Base-by-base conservation (phyloP, 2,888 invertebrate species). In the Thyatira batis region DNA sequence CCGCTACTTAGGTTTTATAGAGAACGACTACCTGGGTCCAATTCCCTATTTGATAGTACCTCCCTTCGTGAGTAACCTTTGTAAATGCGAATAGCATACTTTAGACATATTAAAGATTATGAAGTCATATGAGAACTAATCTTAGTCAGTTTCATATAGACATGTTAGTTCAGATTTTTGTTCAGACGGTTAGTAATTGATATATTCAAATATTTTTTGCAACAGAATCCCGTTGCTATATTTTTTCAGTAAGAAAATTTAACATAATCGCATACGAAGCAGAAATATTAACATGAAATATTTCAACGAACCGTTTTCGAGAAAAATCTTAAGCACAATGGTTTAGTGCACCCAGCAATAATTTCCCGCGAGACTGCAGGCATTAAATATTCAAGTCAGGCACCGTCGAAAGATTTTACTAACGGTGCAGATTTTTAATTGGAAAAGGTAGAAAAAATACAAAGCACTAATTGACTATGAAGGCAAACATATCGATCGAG, bases 381-480 rank as follows among this genome's bases (percentile, higher is more conserved):
- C 73, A 73, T 82, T 79, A 83, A 85, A 85, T 82, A 85, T 86
- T 85, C 78, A 83, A 77, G 80, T 73, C 78, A 69, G 76, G 78
- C 70, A 76, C 69, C 67, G 61, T 61, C 62, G 53, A 76, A 78
- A 80, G 76, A 81, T 78, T 79, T 79, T 62, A 69, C 69, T 71
- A 61, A 68, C 63, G 54, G 71, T 77, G 74, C 78, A 74, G 75
- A 67, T 74, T 82, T 80, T 83, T 84, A 85, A 85, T 85, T 85
- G 80, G 71, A 72, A 71, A 69, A 52, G 72, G 59, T 58, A 53
- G 65, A 76, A 75, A 73, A 68, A 62, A 62, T 61, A 60, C 65
- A 70, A 60, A 60, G 51, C 53, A 51, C 53, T 52, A 55, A 63
- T 61, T 63, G 55, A 54, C 58, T 56, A 54, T 43, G 56, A 66